Base-by-base conservation (phyloP, 2,888 invertebrate species). In the Cacoxenus indagator region DNA sequence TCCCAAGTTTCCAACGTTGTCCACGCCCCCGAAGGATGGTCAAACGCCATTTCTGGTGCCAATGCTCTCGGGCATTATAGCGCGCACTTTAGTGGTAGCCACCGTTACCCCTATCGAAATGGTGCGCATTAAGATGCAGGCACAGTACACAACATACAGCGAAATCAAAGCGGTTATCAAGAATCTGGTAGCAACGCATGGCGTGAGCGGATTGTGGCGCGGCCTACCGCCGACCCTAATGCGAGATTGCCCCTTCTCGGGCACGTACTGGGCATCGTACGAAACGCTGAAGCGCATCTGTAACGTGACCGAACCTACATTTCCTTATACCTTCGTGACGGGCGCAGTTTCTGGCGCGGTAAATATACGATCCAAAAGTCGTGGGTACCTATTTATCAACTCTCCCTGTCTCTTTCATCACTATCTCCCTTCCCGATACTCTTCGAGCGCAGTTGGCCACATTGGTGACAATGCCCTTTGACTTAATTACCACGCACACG, bases 81-180 rank as follows among this genome's bases (percentile, higher is more conserved):
- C 98, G 1, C 91, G 98, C 85, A 90, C 92, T 43, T 90, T 92
- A 85, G 94, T 96, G 27, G 95, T 93, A 0, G 92, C 94, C 1
- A 89, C 95, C 72, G 96, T 98, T 27, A 96, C 95, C 84, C 99
- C 99, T 0, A 88, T 99, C 76, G 99, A 99, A 90, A 91, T 99
- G 78, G 92, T 98, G 66, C 91, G 99, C 82, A 99, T 98, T 0
- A 99, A 98, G 89, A 96, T 98, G 96, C 99, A 99, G 86, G 97
- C 98, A 0, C 93, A 95, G 83, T 92, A 91, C 83, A 89, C 97
- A 69, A 94, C 93, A 78, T 96, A 96, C 88, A 88, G 90, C 2
- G 73, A 81, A 37, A 83, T 82, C 27, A 74, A 89, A 65, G 85
- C 89, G 72, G 92, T 92, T 6, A 84, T 94, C 64, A 89, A 88